A percentile compares a stretch with the other conserved stretches of the same genome.
phyloP scores from a whole-genome alignment of 1,140 invertebrate species.

The Caenorhabditis elegans region WBcel235 BX284606.5:9243001-9243500 shows the following conservation, averaged over 20 bases:
- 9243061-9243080: too few species aligned
- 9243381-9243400: background rate
- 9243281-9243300: background rate
- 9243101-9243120: too few species aligned
- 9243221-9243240: background rate
- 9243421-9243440: slow-evolving; percentile 22
- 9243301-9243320: slow-evolving; percentile 23
- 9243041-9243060: too few species aligned
- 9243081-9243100: too few species aligned
- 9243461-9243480: background rate
- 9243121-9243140: too few species aligned
- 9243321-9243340: slow-evolving; percentile 26
- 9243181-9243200: too few species aligned
- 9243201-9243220: too few species aligned
- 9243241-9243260: slow-evolving; percentile 20
- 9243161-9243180: too few species aligned
- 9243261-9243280: background rate
- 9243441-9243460: background rate
- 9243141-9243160: too few species aligned
- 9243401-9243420: background rate
- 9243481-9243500: background rate
- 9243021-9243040: too few species aligned
- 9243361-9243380: slow-evolving; percentile 19
- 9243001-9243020: too few species aligned
- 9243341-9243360: slow-evolving; percentile 20